These are phyloP conservation scores for Erebia ligea DNA, from an alignment of 2,888 invertebrate genomes.

Conservation along the genomic window DNA sequence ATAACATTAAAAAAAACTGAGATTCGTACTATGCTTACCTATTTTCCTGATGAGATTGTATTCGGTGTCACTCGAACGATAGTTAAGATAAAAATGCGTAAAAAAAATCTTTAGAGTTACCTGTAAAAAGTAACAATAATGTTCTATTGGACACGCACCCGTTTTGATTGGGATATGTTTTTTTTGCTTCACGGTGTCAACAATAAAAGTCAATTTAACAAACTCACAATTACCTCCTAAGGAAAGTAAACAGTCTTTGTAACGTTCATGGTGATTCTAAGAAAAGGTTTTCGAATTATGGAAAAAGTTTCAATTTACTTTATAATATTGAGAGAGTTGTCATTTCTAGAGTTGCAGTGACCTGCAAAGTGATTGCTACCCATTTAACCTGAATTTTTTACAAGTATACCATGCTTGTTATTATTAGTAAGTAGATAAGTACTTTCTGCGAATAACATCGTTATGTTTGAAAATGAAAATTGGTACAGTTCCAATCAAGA, in stretches of 20 bases:
- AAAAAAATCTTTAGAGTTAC: conserved; percentile 6
- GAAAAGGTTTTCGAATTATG: background rate
- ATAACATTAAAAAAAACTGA: no score
- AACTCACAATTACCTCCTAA: conserved; percentile 13
- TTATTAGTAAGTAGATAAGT: no score
- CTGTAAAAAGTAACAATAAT: conserved; percentile 12
- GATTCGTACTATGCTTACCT: no score
- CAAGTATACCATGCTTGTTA: no score
- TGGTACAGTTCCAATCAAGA: no score
- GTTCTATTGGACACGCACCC: conserved; percentile 18
- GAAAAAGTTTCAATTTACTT: conserved; percentile 17
- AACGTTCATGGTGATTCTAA: background rate
- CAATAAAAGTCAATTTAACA: conserved; percentile 25
- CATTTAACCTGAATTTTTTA: no score
- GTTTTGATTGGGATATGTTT: conserved; percentile 10
- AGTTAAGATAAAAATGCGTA: conserved; percentile 2
- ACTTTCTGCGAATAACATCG: no score
- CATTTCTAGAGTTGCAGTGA: background rate
- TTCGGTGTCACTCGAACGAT: background rate
- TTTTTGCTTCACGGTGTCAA: conserved; percentile 20
- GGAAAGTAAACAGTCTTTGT: conserved; percentile 16
- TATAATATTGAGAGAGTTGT: background rate
- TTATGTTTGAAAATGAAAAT: no score
- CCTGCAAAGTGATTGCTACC: background rate
- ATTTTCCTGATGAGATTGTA: background rate